Conservation (phyloP, 2,113 vertebrate species). For the Thunnus maccoyii region DNA sequence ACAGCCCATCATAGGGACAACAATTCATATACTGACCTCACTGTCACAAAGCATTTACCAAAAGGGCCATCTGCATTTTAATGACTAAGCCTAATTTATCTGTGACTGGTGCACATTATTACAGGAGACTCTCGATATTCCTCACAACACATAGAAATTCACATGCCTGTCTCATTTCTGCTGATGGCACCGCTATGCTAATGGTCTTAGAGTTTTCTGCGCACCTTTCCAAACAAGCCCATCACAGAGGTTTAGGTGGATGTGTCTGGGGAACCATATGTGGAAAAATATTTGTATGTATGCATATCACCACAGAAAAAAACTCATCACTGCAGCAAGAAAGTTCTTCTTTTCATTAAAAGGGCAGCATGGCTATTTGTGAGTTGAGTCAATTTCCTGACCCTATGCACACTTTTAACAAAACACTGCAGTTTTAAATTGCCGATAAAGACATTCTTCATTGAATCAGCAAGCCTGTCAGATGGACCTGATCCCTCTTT, state of each 20-base stretch:
- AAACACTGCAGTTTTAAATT: slow-evolving; percentile 16
- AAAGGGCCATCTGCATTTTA: slow-evolving; percentile 77
- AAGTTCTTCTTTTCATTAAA: slow-evolving; percentile 30
- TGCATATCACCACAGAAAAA: slow-evolving; percentile 40
- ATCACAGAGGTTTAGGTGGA: slow-evolving; percentile 54
- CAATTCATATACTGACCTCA: slow-evolving; percentile 60
- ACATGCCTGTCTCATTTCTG: slow-evolving; percentile 66
- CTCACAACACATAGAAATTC: slow-evolving; percentile 53
- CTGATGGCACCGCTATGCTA: slow-evolving; percentile 79
- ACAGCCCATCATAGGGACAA: slow-evolving; percentile 34
- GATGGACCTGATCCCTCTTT: not conserved
- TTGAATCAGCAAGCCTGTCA: not conserved
- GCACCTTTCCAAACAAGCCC: slow-evolving; percentile 65
- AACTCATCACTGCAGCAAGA: slow-evolving; percentile 31
- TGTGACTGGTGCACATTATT: slow-evolving; percentile 54
- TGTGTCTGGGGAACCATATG: slow-evolving; percentile 33
- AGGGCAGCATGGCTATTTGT: slow-evolving; percentile 44
- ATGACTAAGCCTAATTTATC: slow-evolving; percentile 73
- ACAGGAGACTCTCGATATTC: slow-evolving; percentile 59
- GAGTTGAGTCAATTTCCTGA: slow-evolving; percentile 24
- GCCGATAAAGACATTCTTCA: slow-evolving; percentile 9
- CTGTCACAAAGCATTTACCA: slow-evolving; percentile 61
- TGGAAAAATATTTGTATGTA: slow-evolving; percentile 38
- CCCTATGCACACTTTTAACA: slow-evolving; percentile 31
- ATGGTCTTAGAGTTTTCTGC: slow-evolving; percentile 65